Percentiles rank a stretch among this genome's conserved stretches.
These are phyloP conservation scores for Homarus gammarus DNA, from an alignment of 2,888 invertebrate species.

Conservation along the genomic window DNA sequence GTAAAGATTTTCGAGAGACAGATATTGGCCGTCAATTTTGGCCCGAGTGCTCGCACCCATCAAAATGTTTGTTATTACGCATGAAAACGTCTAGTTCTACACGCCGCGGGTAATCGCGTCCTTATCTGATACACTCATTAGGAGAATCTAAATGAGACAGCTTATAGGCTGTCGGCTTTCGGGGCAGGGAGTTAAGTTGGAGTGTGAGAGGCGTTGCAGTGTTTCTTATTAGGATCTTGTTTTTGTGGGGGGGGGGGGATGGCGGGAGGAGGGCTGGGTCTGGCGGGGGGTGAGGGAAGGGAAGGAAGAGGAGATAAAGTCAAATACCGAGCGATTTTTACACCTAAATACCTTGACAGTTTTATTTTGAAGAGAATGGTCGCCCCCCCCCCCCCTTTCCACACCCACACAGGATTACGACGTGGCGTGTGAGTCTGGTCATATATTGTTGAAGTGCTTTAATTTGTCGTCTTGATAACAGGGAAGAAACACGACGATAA, in stretches of 20 bases:
- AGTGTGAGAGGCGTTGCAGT: background rate
- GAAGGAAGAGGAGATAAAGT: background rate
- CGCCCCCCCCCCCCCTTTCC: background rate
- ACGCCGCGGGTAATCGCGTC: constrained; percentile 3
- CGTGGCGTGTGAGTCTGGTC: too few species aligned
- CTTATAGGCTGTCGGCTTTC: constrained; percentile 34
- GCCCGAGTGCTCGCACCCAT: constrained; percentile 41
- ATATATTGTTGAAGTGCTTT: too few species aligned
- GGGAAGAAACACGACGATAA: too few species aligned
- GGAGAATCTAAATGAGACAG: constrained; percentile 34
- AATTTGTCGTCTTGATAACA: too few species aligned
- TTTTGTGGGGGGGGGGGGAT: background rate
- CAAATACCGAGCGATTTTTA: background rate
- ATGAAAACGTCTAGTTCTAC: constrained; percentile 42
- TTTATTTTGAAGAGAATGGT: constrained; percentile 27
- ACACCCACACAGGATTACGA: constrained; percentile 6
- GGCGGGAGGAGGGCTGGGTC: background rate
- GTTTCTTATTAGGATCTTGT: background rate
- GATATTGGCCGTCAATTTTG: constrained; percentile 59
- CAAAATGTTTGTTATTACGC: constrained; percentile 56
- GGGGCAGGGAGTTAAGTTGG: background rate
- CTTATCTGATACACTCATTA: constrained; percentile 60
- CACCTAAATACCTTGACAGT: constrained; percentile 19
- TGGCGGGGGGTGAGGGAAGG: background rate
- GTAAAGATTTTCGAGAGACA: constrained; percentile 58